Evolutionary conservation across 2,888 invertebrate species (phyloP).

Genomic region (Prostheceraeus crozeri): DNA sequence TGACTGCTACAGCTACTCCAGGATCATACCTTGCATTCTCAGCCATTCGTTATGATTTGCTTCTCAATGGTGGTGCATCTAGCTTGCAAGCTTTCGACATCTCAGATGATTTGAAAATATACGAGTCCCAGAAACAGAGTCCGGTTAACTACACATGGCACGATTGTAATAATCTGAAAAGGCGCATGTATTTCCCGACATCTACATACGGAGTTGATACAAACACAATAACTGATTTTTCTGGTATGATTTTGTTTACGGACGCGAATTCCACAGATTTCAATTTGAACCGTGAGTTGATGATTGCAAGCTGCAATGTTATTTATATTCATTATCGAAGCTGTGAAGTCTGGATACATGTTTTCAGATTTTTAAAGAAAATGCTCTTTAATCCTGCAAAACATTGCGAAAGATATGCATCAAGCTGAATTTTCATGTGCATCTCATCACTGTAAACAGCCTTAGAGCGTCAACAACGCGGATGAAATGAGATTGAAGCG

Average conservation of each 20-base stretch:
- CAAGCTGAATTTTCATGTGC: too few species aligned
- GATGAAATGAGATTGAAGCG: too few species aligned
- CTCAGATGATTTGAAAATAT: conserved; percentile 52
- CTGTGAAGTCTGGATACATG: too few species aligned
- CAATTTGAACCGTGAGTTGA: conserved; percentile 43
- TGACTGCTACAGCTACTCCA: conserved; percentile 84
- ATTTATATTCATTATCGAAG: too few species aligned
- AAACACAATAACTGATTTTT: conserved; percentile 66
- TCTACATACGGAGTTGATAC: conserved; percentile 85
- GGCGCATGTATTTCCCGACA: conserved; percentile 63
- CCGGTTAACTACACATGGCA: conserved; percentile 53
- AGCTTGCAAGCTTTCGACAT: conserved; percentile 41
- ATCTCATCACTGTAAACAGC: too few species aligned
- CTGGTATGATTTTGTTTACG: conserved; percentile 75
- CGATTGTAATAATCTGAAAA: conserved; percentile 48
- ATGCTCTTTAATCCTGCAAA: too few species aligned
- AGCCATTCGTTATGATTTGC: conserved; percentile 62
- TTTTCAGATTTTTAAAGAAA: too few species aligned
- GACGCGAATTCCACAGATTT: conserved; percentile 64
- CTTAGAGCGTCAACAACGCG: too few species aligned
- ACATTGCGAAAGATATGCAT: too few species aligned
- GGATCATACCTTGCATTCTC: conserved; percentile 86
- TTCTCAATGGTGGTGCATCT: conserved; percentile 45
- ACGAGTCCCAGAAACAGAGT: conserved; percentile 50
- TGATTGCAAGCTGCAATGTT: too few species aligned